Percentiles rank a stretch among this genome's conserved stretches.
Conservation (phyloP, 1,140 invertebrate genomes). For the Spodoptera frugiperda region DNA sequence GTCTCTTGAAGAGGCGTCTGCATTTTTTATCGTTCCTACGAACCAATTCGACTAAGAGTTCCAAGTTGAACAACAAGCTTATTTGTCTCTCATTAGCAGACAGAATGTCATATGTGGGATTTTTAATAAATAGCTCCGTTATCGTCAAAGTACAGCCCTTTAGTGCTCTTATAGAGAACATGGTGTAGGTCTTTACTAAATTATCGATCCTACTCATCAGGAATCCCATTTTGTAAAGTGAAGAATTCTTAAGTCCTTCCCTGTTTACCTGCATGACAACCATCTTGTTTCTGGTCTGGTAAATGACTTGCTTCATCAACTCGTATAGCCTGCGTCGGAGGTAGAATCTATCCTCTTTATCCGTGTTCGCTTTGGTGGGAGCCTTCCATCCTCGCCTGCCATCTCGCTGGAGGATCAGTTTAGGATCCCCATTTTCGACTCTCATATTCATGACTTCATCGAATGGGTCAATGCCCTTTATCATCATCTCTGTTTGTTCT, state of each 20-base stretch:
- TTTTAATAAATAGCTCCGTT: conserved; percentile 1
- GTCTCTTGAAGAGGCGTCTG: conserved; percentile 51
- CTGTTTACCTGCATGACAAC: conserved; percentile 60
- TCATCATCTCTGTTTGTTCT: conserved; percentile 59
- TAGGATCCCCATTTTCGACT: conserved; percentile 58
- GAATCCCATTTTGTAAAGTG: conserved; percentile 70
- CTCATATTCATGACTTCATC: conserved; percentile 61
- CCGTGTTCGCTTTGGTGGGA: not conserved
- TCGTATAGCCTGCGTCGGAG: conserved; percentile 55
- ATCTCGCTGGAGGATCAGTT: conserved; percentile 52
- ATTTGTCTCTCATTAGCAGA: conserved; percentile 56
- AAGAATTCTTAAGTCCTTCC: conserved; percentile 44
- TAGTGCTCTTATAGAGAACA: conserved; percentile 55
- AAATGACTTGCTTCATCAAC: conserved; percentile 67
- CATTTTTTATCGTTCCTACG: conserved; percentile 55
- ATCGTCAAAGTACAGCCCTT: conserved; percentile 48
- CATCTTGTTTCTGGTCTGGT: conserved; percentile 65
- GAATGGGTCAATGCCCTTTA: conserved; percentile 58
- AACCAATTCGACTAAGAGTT: conserved; percentile 59
- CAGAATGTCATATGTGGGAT: conserved; percentile 49
- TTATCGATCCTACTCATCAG: conserved; percentile 63
- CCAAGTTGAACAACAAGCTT: conserved; percentile 60
- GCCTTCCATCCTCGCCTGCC: conserved; percentile 57
- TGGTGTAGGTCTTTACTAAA: conserved; percentile 55
- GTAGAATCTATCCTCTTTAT: conserved; percentile 46